Percentiles rank a stretch among this genome's conserved stretches.
Conservation (phyloP, 2,888 invertebrate species). For the Dryocosmus kuriphilus region DNA sequence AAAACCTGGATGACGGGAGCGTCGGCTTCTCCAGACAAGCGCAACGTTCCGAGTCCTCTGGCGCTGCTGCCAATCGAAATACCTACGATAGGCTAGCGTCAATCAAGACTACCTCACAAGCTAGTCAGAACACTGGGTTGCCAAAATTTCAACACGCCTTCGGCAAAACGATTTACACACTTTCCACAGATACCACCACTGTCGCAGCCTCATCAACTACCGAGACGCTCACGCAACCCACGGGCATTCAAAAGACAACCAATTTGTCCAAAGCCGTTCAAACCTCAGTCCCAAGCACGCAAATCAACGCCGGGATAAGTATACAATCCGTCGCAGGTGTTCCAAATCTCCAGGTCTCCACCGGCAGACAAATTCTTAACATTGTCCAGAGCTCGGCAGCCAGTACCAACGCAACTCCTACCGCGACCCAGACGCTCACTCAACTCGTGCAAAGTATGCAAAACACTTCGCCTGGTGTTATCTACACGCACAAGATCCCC, state of each 20-base stretch:
- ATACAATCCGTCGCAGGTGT: conserved; percentile 71
- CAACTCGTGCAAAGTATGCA: conserved; percentile 70
- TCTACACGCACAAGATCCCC: conserved; percentile 86
- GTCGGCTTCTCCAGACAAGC: conserved; percentile 67
- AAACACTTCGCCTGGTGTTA: conserved; percentile 81
- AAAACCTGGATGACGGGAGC: conserved; percentile 68
- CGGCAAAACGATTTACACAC: conserved; percentile 83
- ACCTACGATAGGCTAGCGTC: conserved; percentile 65
- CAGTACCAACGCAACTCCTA: conserved; percentile 59
- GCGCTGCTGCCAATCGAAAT: conserved; percentile 56
- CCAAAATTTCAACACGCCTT: conserved; percentile 90
- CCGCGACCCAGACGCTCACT: conserved; percentile 68
- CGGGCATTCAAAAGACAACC: conserved; percentile 63
- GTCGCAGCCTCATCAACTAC: conserved; percentile 60
- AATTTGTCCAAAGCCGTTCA: conserved; percentile 77
- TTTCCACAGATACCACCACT: conserved; percentile 66
- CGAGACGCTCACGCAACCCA: conserved; percentile 60
- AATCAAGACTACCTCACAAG: conserved; percentile 59
- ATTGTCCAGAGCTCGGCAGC: conserved; percentile 71
- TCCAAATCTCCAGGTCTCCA: conserved; percentile 68
- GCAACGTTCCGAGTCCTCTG: conserved; percentile 54
- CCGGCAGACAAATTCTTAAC: conserved; percentile 71
- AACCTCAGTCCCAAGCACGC: conserved; percentile 70
- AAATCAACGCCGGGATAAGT: conserved; percentile 64
- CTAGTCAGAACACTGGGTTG: conserved; percentile 76